Evolutionary conservation across 2,113 vertebrate genomes (phyloP), one percentile per base, ranked within the genome.

Genomic region (Catagonus wagneri): DNA sequence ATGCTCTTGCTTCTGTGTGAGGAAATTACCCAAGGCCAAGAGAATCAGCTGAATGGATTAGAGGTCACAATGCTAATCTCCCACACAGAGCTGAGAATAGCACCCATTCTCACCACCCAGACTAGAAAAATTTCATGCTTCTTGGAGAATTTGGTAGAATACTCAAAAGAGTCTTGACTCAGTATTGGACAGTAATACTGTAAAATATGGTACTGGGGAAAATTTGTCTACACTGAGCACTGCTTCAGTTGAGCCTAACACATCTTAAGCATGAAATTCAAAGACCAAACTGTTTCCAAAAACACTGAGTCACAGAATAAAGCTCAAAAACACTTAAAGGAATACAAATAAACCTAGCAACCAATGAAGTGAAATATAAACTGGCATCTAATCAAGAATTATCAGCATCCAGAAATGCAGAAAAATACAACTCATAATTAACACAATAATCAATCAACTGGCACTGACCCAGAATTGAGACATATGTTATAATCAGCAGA

Each of bases 81-180:
- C 44, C 27, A 65, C 66, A 56, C 25, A 66, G 56, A 83, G 8
- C 20, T 91, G 54, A 75, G 25, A 79, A 76, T 83, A 75, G 22
- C 22, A n/a, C 61, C 22, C 85, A n/a, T 61, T 83, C 14, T 19
- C 19, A 89, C 15, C 22, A 68, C 4, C 9, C 19, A 93, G 15
- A 75, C 16, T 68, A 29, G 88, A 95, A 96, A 96, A 96, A 54
- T 4, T 44, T 79, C 52, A 22, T 23, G 12, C 65, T 81, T 94
- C 63, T 56, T 58, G 25, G 19, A 50, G 14, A 85, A 86, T 52
- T 90, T 75, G 7, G 25, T 83, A 79, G 12, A 91, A 54, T 13
- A 65, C 8, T 86, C 44, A 61, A 36, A 81, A 76, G 15, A 75
- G 13, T 79, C 34, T 69, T 80, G 3, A 27, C 29, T 65, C 34